Base-by-base conservation (phyloP, 2,888 invertebrate species). In the Scaptomyza flava region DNA sequence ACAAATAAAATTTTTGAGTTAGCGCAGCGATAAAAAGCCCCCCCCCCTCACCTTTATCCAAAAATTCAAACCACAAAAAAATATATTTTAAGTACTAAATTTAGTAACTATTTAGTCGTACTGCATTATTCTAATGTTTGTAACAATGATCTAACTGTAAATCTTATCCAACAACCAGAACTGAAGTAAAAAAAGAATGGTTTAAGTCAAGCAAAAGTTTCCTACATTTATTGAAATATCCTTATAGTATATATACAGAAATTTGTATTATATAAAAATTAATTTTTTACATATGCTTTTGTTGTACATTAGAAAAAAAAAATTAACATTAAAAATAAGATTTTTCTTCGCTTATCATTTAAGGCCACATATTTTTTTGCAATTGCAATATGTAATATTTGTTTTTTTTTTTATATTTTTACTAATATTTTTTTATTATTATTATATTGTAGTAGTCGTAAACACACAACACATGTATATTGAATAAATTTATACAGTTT, bases 401-500 rank as follows among this genome's bases (percentile, higher is more conserved):
- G 23, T 43, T 57, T 72, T 54, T 76, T 57, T 74, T 27, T 27
- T n/a, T n/a, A n/a, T 6, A 27, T 27, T 27, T 6, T 5, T 27
- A 27, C 3, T 27, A 5, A 6, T 27, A 4, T 27, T 68, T 68
- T 72, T 68, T 57, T n/a, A n/a, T 42, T 53, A 65, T 58, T 73
- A 50, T 74, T 65, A 63, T 76, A 61, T 68, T 75, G 50, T 54
- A 45, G 34, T 51, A 54, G 14, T 36, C 14, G 57, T 50, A 45
- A 31, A 64, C 20, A 65, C 8, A 50, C 36, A 38, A 47, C 42
- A 53, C 47, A 38, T 70, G 68, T 76, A 72, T 76, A 75, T 76
- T 63, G 56, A 75, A 75, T 72, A 75, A 75, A 75, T 61, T 76
- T 76, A 65, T 68, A 76, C 75, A 64, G 62, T 68, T 76, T 68